phyloP scores from a whole-genome alignment of 2,888 invertebrate genomes.

The Limnephilus auricula region DNA sequence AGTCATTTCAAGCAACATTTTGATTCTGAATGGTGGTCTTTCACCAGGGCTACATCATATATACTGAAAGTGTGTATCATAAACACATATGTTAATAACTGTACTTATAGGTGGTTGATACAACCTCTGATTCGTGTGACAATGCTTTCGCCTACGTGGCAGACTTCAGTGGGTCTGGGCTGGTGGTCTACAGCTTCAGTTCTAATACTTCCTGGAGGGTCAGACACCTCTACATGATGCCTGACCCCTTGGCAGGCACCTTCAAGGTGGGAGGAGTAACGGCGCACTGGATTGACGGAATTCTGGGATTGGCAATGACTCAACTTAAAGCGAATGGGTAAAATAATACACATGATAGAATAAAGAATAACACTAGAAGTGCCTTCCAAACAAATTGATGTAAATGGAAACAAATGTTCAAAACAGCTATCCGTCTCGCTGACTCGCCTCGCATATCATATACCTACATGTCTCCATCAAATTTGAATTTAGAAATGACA shows the following conservation, averaged over 20 bases:
- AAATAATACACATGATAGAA: not conserved
- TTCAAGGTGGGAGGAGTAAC: conserved; percentile 87
- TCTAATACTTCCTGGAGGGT: conserved; percentile 88
- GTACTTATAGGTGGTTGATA: conserved; percentile 81
- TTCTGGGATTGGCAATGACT: conserved; percentile 86
- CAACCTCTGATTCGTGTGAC: conserved; percentile 82
- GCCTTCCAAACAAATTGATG: too few relatives aligned
- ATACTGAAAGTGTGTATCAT: too few relatives aligned
- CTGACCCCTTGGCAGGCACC: conserved; percentile 87
- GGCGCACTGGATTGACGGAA: conserved; percentile 92
- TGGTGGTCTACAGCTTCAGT: conserved; percentile 86
- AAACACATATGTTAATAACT: conserved; percentile 64
- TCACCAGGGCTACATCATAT: not conserved
- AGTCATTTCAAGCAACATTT: too few relatives aligned
- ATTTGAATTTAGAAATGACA: too few relatives aligned
- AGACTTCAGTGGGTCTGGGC: conserved; percentile 85
- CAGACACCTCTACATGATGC: conserved; percentile 89
- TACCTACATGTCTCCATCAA: too few relatives aligned
- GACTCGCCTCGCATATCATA: too few relatives aligned
- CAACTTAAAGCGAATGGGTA: conserved; percentile 78
- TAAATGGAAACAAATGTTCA: too few relatives aligned
- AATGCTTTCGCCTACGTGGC: conserved; percentile 88
- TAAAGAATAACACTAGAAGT: too few relatives aligned
- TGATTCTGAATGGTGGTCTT: too few relatives aligned
- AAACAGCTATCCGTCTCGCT: too few relatives aligned